Evolutionary conservation across 2,113 vertebrate species (phyloP).

Genomic region (Proteles cristata): DNA sequence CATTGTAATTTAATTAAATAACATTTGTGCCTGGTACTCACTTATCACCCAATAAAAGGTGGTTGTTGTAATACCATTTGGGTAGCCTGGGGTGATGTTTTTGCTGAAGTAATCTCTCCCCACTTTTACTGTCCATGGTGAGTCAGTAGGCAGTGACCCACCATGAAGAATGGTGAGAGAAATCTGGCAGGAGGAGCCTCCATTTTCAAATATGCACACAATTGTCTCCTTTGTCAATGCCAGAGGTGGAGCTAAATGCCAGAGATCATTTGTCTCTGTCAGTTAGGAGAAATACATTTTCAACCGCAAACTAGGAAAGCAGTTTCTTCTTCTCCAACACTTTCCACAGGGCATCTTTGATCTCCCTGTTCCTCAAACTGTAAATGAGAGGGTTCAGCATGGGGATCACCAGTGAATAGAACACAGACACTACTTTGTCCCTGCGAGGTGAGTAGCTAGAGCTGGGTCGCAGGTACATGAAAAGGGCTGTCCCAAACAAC

Average conservation of each 20-base stretch:
- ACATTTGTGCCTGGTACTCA: neutral
- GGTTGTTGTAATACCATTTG: neutral
- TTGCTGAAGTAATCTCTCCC: neutral
- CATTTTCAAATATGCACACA: neutral
- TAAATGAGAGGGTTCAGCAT: slow-evolving; percentile 81
- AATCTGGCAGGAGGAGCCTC: neutral
- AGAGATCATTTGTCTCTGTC: neutral
- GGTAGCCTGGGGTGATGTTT: neutral
- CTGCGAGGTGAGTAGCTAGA: slow-evolving; percentile 57
- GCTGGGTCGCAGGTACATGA: slow-evolving; percentile 77
- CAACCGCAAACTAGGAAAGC: neutral
- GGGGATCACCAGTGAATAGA: slow-evolving; percentile 70
- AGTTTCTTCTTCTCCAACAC: slow-evolving; percentile 50
- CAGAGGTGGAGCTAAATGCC: neutral
- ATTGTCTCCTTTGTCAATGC: neutral
- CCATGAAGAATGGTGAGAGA: neutral
- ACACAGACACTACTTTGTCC: slow-evolving; percentile 77
- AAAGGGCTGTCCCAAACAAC: slow-evolving; percentile 73
- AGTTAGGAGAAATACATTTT: neutral
- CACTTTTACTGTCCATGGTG: neutral
- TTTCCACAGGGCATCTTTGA: slow-evolving; percentile 71
- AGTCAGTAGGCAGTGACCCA: neutral
- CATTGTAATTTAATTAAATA: neutral
- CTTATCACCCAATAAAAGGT: neutral
- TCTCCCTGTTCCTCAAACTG: slow-evolving; percentile 77